These are phyloP conservation scores for Cygnus olor DNA, from an alignment of 2,797 vertebrate species.

Conservation along the genomic window DNA sequence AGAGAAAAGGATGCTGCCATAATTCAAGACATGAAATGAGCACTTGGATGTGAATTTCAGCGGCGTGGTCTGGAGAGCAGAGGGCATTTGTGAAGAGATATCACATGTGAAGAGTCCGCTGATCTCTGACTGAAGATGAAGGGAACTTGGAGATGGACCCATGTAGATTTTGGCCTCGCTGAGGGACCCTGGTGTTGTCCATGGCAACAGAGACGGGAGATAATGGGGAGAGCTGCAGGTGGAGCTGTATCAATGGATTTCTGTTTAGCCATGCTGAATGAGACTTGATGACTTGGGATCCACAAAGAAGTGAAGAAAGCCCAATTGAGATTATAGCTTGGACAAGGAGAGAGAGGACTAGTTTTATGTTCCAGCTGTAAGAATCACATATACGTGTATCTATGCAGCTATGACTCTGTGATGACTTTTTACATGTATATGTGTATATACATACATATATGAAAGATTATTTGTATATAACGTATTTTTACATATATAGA, in stretches of 20 bases:
- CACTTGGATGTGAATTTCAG: background rate
- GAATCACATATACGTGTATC: background rate
- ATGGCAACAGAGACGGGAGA: background rate
- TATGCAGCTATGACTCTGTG: background rate
- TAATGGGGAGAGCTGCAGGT: background rate
- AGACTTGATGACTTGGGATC: background rate
- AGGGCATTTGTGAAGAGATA: background rate
- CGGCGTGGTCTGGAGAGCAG: background rate
- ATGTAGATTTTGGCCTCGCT: background rate
- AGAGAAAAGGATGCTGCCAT: background rate
- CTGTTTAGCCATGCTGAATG: background rate
- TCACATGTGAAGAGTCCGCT: background rate
- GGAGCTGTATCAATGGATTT: background rate
- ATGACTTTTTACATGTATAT: background rate
- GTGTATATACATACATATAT: background rate
- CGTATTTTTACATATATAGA: background rate
- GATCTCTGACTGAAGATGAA: background rate
- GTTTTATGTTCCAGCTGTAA: background rate
- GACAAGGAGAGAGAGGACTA: background rate
- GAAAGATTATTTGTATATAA: background rate
- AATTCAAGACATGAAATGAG: background rate
- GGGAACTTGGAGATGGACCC: background rate
- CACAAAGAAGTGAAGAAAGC: background rate
- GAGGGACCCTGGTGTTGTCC: background rate
- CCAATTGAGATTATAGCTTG: background rate